Conservation (phyloP, 1,140 invertebrate species). For the Maniola jurtina region DNA sequence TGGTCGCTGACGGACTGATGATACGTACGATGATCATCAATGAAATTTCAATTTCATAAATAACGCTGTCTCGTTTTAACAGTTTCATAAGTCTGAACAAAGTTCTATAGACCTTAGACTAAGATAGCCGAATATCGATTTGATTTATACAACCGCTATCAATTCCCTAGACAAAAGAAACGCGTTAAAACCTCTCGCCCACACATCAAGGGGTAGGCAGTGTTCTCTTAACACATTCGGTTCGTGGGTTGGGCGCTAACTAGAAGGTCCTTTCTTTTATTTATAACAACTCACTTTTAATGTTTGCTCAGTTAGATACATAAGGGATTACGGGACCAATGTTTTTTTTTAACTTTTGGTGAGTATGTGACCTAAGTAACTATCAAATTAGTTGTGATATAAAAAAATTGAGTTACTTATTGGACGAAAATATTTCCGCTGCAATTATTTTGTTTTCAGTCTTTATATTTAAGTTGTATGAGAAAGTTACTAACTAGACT, state of each 20-base stretch:
- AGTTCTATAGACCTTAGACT: no score
- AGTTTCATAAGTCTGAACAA: no score
- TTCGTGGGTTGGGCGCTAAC: conserved; percentile 41
- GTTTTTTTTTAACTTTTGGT: not conserved
- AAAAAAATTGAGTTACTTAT: no score
- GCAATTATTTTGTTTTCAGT: not conserved
- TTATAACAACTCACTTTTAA: conserved; percentile 41
- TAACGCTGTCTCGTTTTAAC: no score
- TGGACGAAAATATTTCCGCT: not conserved
- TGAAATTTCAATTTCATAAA: no score
- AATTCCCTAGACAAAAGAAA: conserved; percentile 21
- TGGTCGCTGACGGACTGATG: no score
- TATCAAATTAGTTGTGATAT: not conserved
- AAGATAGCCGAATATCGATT: not conserved
- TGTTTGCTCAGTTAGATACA: conserved; percentile 32
- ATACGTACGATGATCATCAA: no score
- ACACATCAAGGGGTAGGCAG: conserved; percentile 39
- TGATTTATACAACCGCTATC: not conserved
- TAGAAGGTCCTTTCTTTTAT: conserved; percentile 44
- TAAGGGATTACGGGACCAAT: not conserved
- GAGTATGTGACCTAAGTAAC: not conserved
- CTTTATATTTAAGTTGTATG: no score
- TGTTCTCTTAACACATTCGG: conserved; percentile 48
- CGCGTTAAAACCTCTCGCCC: conserved; percentile 44
- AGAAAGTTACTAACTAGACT: no score